These are phyloP conservation scores for Chaetodon auriga DNA, from an alignment of 2,113 vertebrate genomes.

Conservation along the genomic window DNA sequence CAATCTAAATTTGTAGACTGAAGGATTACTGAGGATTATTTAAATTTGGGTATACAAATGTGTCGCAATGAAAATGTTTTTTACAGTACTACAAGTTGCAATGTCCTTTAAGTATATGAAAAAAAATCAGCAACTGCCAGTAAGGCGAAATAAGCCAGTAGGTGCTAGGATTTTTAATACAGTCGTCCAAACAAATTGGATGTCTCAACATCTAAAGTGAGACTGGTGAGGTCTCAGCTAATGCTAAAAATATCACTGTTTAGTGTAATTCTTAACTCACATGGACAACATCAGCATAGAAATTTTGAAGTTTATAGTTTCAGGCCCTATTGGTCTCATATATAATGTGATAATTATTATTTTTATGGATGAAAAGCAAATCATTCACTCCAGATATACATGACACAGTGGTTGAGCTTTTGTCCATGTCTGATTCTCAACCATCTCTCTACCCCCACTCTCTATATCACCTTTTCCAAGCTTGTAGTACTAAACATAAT, in stretches of 20 bases:
- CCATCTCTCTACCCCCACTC: background rate
- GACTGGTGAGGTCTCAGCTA: background rate
- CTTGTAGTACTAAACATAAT: slow-evolving; percentile 30
- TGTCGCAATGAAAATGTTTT: slow-evolving; percentile 32
- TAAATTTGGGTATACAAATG: slow-evolving; percentile 30
- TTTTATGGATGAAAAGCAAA: background rate
- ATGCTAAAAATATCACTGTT: background rate
- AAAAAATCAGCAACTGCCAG: background rate
- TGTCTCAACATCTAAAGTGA: slow-evolving; percentile 6
- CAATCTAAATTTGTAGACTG: background rate
- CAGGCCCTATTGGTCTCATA: slow-evolving; percentile 6
- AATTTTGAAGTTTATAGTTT: background rate
- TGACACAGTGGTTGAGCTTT: background rate
- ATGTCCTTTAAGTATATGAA: slow-evolving; percentile 10
- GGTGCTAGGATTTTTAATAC: slow-evolving; percentile 8
- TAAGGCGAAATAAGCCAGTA: background rate
- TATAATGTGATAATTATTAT: background rate
- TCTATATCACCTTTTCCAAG: slow-evolving; percentile 26
- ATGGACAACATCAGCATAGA: slow-evolving; percentile 3
- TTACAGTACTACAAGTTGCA: slow-evolving; percentile 7
- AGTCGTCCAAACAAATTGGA: background rate
- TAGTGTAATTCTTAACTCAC: background rate
- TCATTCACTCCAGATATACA: background rate
- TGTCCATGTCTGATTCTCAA: slow-evolving; percentile 3
- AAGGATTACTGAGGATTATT: background rate